A percentile compares a stretch with the other conserved stretches of the same genome.
Conservation (phyloP, 2,113 vertebrate genomes). For the Hippocampus abdominalis region DNA sequence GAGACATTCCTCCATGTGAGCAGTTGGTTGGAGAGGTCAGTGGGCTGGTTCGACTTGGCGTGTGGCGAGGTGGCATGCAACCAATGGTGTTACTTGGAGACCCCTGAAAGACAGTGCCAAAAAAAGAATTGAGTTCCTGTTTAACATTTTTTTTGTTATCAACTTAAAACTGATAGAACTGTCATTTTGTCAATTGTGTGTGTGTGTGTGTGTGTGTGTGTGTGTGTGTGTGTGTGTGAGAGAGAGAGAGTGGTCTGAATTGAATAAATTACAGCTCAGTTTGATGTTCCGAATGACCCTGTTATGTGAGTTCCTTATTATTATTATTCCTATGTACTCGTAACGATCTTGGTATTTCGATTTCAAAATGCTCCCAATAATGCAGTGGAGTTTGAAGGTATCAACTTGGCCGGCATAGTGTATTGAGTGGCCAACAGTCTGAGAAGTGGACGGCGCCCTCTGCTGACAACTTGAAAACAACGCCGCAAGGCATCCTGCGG, state of each 20-base stretch:
- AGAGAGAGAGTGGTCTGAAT: background rate
- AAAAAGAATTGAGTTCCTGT: background rate
- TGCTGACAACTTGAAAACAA: too few relatives aligned
- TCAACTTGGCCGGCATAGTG: too few relatives aligned
- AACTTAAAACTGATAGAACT: background rate
- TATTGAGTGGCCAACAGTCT: too few relatives aligned
- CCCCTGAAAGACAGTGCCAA: slow-evolving; percentile 70
- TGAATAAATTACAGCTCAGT: background rate
- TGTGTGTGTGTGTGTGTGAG: too few relatives aligned
- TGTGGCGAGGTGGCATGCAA: slow-evolving; percentile 83
- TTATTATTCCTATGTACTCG: background rate
- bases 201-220: too few relatives aligned
- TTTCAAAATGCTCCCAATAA: too few relatives aligned
- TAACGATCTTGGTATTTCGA: background rate
- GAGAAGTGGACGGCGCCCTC: too few relatives aligned
- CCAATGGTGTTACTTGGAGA: slow-evolving; percentile 96
- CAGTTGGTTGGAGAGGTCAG: slow-evolving; percentile 97
- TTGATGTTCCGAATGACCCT: background rate
- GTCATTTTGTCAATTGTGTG: background rate
- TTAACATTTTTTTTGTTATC: background rate
- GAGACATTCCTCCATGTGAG: slow-evolving; percentile 95
- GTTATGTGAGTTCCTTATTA: background rate
- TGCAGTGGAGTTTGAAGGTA: too few relatives aligned
- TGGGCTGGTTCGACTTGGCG: slow-evolving; percentile 90
- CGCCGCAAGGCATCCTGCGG: too few relatives aligned